These are phyloP conservation scores for Gymnorhina tibicen DNA, from an alignment of 2,113 vertebrate genomes.

Conservation along the genomic window DNA sequence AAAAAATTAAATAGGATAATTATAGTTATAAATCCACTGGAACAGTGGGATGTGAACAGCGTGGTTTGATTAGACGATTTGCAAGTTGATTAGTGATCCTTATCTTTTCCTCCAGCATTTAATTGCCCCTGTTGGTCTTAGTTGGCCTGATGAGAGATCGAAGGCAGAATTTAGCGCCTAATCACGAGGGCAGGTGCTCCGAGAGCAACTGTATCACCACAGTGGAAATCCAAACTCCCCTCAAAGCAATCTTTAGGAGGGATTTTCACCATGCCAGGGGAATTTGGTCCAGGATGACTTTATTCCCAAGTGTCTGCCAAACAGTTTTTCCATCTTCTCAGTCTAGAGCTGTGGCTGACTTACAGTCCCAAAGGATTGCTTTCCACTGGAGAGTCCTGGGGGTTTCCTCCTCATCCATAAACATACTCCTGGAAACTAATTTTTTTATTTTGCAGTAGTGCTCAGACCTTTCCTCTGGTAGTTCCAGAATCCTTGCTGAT, in stretches of 20 bases:
- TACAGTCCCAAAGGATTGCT: not conserved
- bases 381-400: not conserved
- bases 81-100: conserved; percentile 63
- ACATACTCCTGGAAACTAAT: not conserved
- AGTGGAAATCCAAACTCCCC: not conserved
- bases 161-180: not conserved
- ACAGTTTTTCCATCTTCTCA: not conserved
- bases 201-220: rapidly evolving
- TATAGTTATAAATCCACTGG: conserved; percentile 49
- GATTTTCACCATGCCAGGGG: not conserved
- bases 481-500: not conserved
- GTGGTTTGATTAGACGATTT: conserved; percentile 57
- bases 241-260: not conserved
- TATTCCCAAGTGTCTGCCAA: not conserved
- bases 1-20: conserved; percentile 57
- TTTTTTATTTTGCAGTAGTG: not conserved
- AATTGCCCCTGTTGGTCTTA: conserved; percentile 24
- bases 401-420: not conserved
- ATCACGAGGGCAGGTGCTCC: not conserved
- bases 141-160: not conserved
- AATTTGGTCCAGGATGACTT: not conserved
- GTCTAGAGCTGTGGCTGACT: not conserved
- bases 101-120: conserved; percentile 31
- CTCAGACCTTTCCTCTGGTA: not conserved
- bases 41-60: conserved; percentile 38